Base-by-base conservation (phyloP, 1,140 invertebrate species). In the Drosophila murphyi region DNA sequence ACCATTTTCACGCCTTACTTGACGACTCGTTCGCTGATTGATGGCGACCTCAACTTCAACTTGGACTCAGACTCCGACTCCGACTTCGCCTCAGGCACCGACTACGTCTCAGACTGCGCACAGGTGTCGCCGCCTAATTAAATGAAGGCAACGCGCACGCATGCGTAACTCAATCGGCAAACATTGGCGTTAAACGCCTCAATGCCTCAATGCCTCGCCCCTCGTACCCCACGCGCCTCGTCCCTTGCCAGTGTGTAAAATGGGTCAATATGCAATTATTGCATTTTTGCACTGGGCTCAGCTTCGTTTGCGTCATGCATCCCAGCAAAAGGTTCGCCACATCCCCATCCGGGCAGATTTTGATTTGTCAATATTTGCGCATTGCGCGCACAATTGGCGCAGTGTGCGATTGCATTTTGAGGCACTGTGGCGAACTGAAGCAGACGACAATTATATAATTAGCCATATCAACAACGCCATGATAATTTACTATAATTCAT, bases 201-300 rank as follows among this genome's bases (percentile, higher is more conserved):
- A 37, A 31, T 8, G 45, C 47, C 20, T 20, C 12, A 4, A 56
- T 37, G 48, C 41, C 57, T 10, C 50, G 31, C 48, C 57, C 51
- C 65, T 34, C 47, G 29, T 68, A 29, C 12, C 34, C 74, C 41
- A 51, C 54, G 20, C 10, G 41, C 55, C 10, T 7, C 12, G 6
- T 12, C 20, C 48, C 7, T 39, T 51, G 79, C 63, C 80, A 57
- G 57, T 57, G 77, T 82, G 85, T 88, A 77, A 87, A 88, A 88
- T 87, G 67, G 83, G 83, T 87, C 83, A 87, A 87, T 87, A 87
- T 87, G 83, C 83, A 87, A 87, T 87, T 87, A 87, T 83, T 87
- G 83, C 85, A 80, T 65, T 81, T 86, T 70, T 55, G 50, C 65
- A 65, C 63, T 72, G 73, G 60, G 32, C 64, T 48, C 63, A 67